phyloP scores from a whole-genome alignment of 2,888 invertebrate species.

The Acanthosepion esculentum region DNA sequence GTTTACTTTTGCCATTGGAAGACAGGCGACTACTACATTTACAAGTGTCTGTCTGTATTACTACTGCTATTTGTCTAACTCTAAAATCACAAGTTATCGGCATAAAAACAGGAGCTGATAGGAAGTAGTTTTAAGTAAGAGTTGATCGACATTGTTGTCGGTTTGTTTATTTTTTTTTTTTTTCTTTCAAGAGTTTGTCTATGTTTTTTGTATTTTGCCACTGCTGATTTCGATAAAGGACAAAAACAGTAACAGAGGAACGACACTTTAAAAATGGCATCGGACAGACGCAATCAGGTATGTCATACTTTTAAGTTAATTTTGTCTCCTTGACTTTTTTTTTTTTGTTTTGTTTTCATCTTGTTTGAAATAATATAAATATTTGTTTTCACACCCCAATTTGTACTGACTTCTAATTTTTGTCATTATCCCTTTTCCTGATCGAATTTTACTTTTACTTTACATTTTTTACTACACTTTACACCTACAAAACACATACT shows the following conservation, averaged over 20 bases:
- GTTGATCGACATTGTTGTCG: not conserved
- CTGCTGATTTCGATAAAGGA: not conserved
- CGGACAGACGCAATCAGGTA: slow-evolving; percentile 4
- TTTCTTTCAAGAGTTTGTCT: not conserved
- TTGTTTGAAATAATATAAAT: not conserved
- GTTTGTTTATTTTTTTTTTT: not conserved
- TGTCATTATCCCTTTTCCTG: too few species aligned
- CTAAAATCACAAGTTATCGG: too few species aligned
- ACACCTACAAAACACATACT: too few species aligned
- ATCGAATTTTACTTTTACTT: not conserved
- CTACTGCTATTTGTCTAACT: too few species aligned
- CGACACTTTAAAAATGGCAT: slow-evolving; percentile 3
- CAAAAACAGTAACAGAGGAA: not conserved
- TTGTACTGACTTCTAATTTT: not conserved
- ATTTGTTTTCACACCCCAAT: not conserved
- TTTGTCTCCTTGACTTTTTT: not conserved
- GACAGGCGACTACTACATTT: too few species aligned
- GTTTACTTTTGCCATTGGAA: too few species aligned
- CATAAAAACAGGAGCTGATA: not conserved
- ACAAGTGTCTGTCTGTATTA: too few species aligned
- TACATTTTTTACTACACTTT: not conserved
- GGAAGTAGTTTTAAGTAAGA: not conserved
- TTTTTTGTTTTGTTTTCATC: not conserved
- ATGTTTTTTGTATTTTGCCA: not conserved
- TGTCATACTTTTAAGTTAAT: not conserved